Conservation (phyloP, 2,888 invertebrate species). For the Maniola hyperantus region DNA sequence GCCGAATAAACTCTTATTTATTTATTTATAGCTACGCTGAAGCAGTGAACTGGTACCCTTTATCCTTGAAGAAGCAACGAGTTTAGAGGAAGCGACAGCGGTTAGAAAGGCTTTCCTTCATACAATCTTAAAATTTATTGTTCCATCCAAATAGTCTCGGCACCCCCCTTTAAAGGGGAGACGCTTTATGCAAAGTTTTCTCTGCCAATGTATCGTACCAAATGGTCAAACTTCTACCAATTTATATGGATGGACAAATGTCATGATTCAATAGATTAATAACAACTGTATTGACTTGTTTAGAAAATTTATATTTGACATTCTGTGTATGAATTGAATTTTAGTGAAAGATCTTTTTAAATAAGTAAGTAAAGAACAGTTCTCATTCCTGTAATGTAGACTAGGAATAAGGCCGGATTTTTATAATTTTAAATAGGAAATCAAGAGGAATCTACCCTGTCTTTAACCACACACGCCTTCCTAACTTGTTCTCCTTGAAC, state of each 20-base stretch:
- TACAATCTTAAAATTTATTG: constrained; percentile 37
- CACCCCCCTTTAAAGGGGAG: background rate
- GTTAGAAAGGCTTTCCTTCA: constrained; percentile 30
- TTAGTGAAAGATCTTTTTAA: too few relatives aligned
- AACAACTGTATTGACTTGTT: background rate
- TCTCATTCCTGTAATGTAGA: too few relatives aligned
- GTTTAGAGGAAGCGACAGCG: constrained; percentile 28
- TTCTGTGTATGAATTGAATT: background rate
- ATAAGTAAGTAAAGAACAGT: too few relatives aligned
- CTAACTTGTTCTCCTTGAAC: too few relatives aligned
- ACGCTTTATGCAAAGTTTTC: background rate
- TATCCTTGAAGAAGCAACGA: constrained; percentile 9
- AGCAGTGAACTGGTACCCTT: constrained; percentile 4
- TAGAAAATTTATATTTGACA: too few relatives aligned
- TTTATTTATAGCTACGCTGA: constrained; percentile 11
- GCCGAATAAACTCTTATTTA: too few relatives aligned
- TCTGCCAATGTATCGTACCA: background rate
- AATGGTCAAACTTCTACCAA: background rate
- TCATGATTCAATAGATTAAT: background rate
- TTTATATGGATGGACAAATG: background rate
- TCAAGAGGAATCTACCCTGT: too few relatives aligned
- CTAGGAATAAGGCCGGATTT: too few relatives aligned
- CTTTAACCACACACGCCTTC: too few relatives aligned
- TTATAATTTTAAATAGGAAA: too few relatives aligned
- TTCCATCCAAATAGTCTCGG: background rate